Evolutionary conservation across 2,797 vertebrate species (phyloP).

Genomic region (Florisuga fusca): DNA sequence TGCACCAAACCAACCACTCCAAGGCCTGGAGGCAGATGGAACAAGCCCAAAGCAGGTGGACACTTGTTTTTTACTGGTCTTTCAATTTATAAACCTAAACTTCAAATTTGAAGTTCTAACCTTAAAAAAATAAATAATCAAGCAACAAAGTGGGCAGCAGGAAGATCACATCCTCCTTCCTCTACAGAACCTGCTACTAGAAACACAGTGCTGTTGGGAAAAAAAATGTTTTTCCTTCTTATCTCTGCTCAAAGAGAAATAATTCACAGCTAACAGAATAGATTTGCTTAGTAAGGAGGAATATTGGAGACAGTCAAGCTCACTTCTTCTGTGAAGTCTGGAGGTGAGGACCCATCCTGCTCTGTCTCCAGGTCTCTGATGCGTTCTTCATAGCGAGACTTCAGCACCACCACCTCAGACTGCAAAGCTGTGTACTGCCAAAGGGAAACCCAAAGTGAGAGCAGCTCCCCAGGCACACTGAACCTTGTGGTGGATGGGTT

Average conservation of each 20-base stretch:
- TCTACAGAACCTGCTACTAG: background rate
- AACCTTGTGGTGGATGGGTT: accelerated
- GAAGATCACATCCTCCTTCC: background rate
- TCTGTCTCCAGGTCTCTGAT: slow-evolving; percentile 70
- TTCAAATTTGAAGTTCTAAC: background rate
- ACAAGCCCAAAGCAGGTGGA: background rate
- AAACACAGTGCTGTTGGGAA: background rate
- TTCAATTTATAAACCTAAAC: background rate
- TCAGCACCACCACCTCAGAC: slow-evolving; percentile 71
- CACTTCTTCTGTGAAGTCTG: slow-evolving; percentile 87
- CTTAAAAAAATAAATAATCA: background rate
- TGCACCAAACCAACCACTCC: background rate
- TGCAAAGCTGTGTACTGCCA: slow-evolving; percentile 83
- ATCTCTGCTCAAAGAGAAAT: background rate
- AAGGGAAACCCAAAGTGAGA: background rate
- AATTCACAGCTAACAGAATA: background rate
- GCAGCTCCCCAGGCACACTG: accelerated
- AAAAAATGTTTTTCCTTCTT: background rate
- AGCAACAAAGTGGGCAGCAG: background rate
- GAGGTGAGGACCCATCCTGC: background rate
- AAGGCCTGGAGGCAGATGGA: background rate
- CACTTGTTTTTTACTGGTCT: background rate
- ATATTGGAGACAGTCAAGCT: background rate
- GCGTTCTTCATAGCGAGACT: slow-evolving; percentile 73
- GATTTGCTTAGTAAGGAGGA: background rate